Conservation (phyloP, 37 sponge, comb jelly and placozoan species). For the Dysidea cf. avara region DNA sequence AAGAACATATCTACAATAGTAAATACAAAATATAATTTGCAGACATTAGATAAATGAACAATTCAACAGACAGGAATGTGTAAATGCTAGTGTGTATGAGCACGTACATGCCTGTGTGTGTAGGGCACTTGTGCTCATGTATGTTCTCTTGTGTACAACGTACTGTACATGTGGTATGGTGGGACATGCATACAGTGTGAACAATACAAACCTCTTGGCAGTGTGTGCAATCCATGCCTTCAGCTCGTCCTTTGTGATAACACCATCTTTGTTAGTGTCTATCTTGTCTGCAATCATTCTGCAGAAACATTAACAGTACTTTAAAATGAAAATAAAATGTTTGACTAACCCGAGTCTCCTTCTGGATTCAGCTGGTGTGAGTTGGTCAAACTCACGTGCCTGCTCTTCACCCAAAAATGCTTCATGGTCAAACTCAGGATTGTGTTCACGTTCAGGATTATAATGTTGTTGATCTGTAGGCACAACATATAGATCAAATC, state of each 20-base stretch:
- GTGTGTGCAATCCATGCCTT: slow-evolving; percentile 70
- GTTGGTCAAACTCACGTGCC: slow-evolving; percentile 56
- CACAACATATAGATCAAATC: background rate
- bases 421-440: slow-evolving; percentile 76
- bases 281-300: slow-evolving; percentile 71
- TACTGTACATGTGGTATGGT: no score
- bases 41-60: background rate
- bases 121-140: no score
- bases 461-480: no score
- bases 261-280: slow-evolving; percentile 68
- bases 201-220: slow-evolving; percentile 39
- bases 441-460: slow-evolving; percentile 37
- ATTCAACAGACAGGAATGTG: slow-evolving; percentile 1
- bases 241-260: slow-evolving; percentile 69
- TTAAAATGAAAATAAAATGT: background rate
- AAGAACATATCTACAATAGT: slow-evolving; percentile 47
- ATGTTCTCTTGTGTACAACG: no score
- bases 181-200: no score
- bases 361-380: slow-evolving; percentile 61
- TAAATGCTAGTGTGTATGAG: background rate
- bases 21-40: background rate
- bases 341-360: slow-evolving; percentile 53
- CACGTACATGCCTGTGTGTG: background rate
- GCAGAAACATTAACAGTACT: background rate
- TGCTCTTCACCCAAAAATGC: slow-evolving; percentile 75